A percentile compares a stretch with the other conserved stretches of the same genome.
These are phyloP conservation scores for Hepsetus odoe DNA, from an alignment of 2,113 vertebrate species.

Conservation along the genomic window DNA sequence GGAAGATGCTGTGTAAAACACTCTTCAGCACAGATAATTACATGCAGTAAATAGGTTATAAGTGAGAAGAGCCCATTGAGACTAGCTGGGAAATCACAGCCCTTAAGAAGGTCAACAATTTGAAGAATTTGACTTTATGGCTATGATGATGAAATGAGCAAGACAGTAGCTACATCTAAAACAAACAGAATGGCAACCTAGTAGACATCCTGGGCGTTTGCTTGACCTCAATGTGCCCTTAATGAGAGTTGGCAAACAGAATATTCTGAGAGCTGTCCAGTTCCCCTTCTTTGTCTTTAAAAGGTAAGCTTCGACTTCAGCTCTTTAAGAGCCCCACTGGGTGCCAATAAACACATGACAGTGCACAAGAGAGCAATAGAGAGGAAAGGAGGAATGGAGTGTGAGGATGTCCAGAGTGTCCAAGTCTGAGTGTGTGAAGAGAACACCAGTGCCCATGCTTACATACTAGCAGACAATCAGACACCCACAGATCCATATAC, in stretches of 20 bases:
- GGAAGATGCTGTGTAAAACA: background rate
- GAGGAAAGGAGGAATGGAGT: constrained; percentile 24
- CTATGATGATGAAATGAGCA: background rate
- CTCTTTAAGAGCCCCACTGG: constrained; percentile 16
- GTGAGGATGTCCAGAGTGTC: constrained; percentile 52
- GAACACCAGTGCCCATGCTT: constrained; percentile 17
- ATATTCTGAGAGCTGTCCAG: constrained; percentile 10
- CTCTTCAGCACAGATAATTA: background rate
- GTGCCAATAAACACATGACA: constrained; percentile 50
- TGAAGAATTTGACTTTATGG: background rate
- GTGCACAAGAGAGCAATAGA: constrained; percentile 22
- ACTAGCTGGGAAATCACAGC: background rate
- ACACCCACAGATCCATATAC: constrained; percentile 46
- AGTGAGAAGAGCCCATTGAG: background rate
- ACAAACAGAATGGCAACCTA: background rate
- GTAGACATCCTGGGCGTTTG: constrained; percentile 18
- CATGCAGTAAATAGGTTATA: background rate
- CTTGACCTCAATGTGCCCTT: constrained; percentile 20
- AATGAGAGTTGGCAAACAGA: constrained; percentile 32
- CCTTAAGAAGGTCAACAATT: background rate
- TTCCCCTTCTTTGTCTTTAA: constrained; percentile 56
- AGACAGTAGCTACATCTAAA: constrained; percentile 9
- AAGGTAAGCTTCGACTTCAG: constrained; percentile 52
- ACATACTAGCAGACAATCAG: constrained; percentile 31
- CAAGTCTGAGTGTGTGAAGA: constrained; percentile 28